phyloP scores from a whole-genome alignment of 2,888 invertebrate species.

The Mesorhabditis spiculigera region DNA sequence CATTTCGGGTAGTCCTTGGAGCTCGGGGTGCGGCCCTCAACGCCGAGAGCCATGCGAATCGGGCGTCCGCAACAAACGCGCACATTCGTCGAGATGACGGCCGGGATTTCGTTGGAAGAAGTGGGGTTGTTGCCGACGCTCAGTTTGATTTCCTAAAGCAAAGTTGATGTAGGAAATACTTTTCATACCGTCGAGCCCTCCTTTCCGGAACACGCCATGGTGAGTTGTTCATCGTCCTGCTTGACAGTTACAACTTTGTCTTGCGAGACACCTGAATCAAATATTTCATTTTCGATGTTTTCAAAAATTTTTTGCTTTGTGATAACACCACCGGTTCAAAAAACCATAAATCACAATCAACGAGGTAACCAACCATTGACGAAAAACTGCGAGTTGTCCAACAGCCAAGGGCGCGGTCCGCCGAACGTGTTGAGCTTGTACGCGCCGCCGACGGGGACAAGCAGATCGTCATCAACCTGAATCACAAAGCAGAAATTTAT shows the following conservation, averaged over 20 bases:
- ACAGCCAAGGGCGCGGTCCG: slow-evolving; percentile 48
- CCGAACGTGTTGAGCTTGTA: slow-evolving; percentile 27
- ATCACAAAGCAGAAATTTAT: neutral
- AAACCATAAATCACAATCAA: neutral
- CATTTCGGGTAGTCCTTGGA: neutral
- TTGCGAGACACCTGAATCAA: too few relatives aligned
- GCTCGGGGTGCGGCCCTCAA: neutral
- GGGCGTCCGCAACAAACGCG: slow-evolving; percentile 41
- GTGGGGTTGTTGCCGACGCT: slow-evolving; percentile 40
- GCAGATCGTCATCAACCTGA: slow-evolving; percentile 20
- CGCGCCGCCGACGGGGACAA: slow-evolving; percentile 32
- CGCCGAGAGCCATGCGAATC: slow-evolving; percentile 30
- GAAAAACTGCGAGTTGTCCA: slow-evolving; percentile 35
- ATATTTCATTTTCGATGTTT: too few relatives aligned
- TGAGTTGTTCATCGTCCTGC: too few relatives aligned
- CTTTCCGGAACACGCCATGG: too few relatives aligned
- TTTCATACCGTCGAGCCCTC: too few relatives aligned
- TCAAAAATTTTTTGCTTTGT: too few relatives aligned
- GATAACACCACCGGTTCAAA: neutral
- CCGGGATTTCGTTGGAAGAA: slow-evolving; percentile 36
- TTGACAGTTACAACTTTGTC: too few relatives aligned
- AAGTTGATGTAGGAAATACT: neutral
- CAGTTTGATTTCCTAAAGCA: slow-evolving; percentile 24
- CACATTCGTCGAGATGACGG: slow-evolving; percentile 24
- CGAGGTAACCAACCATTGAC: slow-evolving; percentile 12